phyloP scores from a whole-genome alignment of 1,140 invertebrate genomes.

The Littorina saxatilis region DNA sequence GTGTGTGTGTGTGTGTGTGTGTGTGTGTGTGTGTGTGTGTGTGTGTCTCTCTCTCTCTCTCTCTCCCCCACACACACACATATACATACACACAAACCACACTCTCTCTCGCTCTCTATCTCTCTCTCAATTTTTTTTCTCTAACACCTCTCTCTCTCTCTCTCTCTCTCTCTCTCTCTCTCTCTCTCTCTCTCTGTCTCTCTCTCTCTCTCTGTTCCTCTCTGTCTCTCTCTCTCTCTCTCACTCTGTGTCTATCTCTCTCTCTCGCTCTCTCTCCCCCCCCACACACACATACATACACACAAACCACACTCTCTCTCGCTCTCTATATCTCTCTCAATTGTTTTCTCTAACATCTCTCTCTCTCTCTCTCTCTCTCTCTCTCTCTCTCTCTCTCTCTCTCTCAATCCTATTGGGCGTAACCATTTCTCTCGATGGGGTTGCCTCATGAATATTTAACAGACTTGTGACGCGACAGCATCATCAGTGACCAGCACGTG shows the following conservation, averaged over 20 bases:
- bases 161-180: not conserved
- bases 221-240: not conserved
- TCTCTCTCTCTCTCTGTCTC: not conserved
- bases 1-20: not conserved
- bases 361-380: not conserved
- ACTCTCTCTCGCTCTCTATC: not conserved
- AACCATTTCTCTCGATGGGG: too few relatives aligned
- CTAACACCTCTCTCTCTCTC: not conserved
- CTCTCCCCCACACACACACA: not conserved
- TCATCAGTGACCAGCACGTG: conserved; percentile 5
- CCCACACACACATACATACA: not conserved
- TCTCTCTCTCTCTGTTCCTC: not conserved
- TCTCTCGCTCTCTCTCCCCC: not conserved
- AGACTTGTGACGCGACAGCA: not conserved
- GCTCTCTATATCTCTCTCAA: too few relatives aligned
- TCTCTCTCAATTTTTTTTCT: too few relatives aligned
- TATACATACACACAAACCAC: not conserved
- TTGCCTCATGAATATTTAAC: conserved; percentile 9
- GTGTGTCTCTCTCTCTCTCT: not conserved
- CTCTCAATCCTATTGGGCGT: not conserved
- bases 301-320: not conserved
- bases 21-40: not conserved
- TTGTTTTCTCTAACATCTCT: not conserved
- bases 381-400: too few relatives aligned
- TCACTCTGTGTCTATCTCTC: not conserved